phyloP scores from a whole-genome alignment of 2,888 invertebrate species.

The Notocelia uddmanniana region DNA sequence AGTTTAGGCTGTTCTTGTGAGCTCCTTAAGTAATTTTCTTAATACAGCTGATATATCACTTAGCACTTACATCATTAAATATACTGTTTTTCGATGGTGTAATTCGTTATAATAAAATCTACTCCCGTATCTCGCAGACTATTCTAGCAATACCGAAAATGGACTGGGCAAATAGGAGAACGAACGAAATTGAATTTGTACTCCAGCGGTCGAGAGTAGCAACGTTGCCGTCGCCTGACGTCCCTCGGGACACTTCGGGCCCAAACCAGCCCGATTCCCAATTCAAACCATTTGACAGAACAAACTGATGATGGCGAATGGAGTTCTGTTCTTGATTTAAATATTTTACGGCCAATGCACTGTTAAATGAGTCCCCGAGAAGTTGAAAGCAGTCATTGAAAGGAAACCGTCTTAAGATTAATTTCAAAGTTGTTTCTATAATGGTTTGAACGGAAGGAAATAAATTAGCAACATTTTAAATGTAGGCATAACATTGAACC shows the following conservation, averaged over 20 bases:
- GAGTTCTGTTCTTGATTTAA: conserved; percentile 48
- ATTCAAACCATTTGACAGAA: conserved; percentile 59
- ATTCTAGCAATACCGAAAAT: conserved; percentile 69
- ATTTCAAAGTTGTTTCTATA: conserved; percentile 21
- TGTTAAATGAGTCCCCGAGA: conserved; percentile 46
- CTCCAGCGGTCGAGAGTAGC: conserved; percentile 58
- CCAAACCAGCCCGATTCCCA: conserved; percentile 54
- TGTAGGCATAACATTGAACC: neutral
- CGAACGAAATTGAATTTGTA: conserved; percentile 76
- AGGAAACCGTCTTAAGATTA: conserved; percentile 31
- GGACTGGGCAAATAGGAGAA: conserved; percentile 70
- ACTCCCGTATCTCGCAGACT: conserved; percentile 59
- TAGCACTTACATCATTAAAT: conserved; percentile 47
- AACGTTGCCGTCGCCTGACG: conserved; percentile 56
- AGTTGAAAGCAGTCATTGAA: conserved; percentile 37
- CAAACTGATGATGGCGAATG: conserved; percentile 48
- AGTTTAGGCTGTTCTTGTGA: neutral
- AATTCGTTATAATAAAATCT: conserved; percentile 57
- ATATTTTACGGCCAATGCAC: conserved; percentile 47
- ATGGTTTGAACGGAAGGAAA: conserved; percentile 25
- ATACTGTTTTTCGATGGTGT: conserved; percentile 53
- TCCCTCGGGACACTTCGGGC: conserved; percentile 62
- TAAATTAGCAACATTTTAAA: conserved; percentile 32
- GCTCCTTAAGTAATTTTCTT: neutral
- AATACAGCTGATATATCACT: conserved; percentile 3